phyloP scores from a whole-genome alignment of 2,113 vertebrate genomes.

The Albula glossodonta region DNA sequence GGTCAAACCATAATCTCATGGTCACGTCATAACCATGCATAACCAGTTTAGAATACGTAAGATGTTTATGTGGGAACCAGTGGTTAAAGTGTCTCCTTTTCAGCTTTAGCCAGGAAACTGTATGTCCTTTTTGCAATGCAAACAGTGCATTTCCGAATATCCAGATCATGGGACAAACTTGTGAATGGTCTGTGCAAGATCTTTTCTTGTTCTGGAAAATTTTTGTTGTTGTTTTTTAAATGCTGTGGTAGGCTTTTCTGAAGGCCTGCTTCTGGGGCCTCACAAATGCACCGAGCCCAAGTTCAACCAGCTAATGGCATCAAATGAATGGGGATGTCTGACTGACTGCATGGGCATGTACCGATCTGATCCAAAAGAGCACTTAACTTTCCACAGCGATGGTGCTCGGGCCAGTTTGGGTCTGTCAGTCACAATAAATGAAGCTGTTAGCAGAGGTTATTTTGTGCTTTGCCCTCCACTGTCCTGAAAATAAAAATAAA shows the following conservation, averaged over 20 bases:
- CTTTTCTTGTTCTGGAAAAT: not conserved
- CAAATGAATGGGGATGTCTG: not conserved
- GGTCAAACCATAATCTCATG: not conserved
- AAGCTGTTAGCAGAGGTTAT: not conserved
- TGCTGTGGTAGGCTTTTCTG: not conserved
- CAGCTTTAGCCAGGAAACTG: not conserved
- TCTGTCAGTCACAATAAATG: not conserved
- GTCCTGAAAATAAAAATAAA: not conserved
- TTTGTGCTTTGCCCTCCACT: not conserved
- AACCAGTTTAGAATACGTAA: not conserved
- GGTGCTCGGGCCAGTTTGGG: not conserved
- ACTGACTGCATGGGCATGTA: not conserved
- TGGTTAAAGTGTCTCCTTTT: not conserved
- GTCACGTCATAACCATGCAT: not conserved
- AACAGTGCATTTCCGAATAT: not conserved
- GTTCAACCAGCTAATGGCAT: not conserved
- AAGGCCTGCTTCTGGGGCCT: not conserved
- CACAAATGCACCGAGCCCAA: not conserved
- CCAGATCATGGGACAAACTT: not conserved
- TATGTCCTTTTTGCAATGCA: not conserved
- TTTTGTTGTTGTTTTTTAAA: not conserved
- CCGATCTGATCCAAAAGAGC: not conserved
- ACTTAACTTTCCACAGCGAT: not conserved
- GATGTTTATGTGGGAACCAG: not conserved
- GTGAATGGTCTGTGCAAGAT: not conserved